Base-by-base conservation (phyloP, 1,140 invertebrate species). In the Cyrtorhinus lividipennis region DNA sequence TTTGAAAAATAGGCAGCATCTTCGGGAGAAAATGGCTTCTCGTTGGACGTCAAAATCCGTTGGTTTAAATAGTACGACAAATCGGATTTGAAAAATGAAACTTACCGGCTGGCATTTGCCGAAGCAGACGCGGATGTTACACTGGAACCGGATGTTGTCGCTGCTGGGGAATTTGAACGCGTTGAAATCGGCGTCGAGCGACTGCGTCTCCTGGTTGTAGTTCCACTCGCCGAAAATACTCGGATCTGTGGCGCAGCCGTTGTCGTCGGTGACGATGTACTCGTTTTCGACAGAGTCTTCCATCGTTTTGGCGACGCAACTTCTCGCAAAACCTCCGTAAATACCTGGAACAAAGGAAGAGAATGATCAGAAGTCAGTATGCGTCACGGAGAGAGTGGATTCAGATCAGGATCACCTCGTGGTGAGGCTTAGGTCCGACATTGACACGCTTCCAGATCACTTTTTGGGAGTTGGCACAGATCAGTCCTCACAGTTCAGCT, bases 81-180 rank as follows among this genome's bases (percentile, higher is more conserved):
- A n/a, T n/a, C n/a, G n/a, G n/a, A n/a, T n/a, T n/a, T n/a, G n/a
- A n/a, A n/a, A n/a, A n/a, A n/a, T n/a, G n/a, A n/a, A n/a, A 78
- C 83, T 81, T 78, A 90, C 90, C 64, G 92, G 92, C 80, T 93
- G 92, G 76, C 92, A 95, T 75, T 85, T 88, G 73, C 91, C 90
- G 71, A 95, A 95, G 78, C 92, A 95, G 2, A 95, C 91, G 53
- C 92, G 80, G 71, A 95, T 92, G 72, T 94, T 95, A 73, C 92
- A 95, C 73, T 95, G 91, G 87, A 95, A 95, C 73, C 90, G 78
- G 68, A 95, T 91, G 71, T 92, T 94, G 69, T 94, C 92, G 69
- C 89, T 92, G 64, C 87, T 90, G 0, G 92, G 92, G 81, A 96
- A 96, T 73, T 96, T 95, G 73, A 96, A 96, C 2, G 92, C 92